These are phyloP conservation scores for Poecilia latipinna DNA, from an alignment of 2,113 vertebrate genomes.

Conservation along the genomic window DNA sequence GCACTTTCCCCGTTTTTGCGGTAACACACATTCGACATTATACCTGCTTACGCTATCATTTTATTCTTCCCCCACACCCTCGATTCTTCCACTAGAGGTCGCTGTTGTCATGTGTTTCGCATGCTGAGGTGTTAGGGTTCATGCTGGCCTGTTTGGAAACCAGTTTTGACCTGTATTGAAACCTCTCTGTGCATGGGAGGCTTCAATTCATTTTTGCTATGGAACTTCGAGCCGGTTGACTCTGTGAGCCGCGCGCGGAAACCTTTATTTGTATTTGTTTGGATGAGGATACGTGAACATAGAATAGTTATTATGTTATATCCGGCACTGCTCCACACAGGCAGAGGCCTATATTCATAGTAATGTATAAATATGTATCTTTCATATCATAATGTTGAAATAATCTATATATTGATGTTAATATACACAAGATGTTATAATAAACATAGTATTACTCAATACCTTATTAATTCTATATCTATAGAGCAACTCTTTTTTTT, in stretches of 20 bases:
- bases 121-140: slow-evolving; percentile 59
- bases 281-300: slow-evolving; percentile 65
- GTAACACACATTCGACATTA: neutral
- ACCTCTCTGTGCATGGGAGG: slow-evolving; percentile 82
- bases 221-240: slow-evolving; percentile 57
- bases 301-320: slow-evolving; percentile 78
- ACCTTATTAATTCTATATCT: slow-evolving; percentile 79
- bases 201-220: slow-evolving; percentile 72
- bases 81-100: slow-evolving; percentile 47
- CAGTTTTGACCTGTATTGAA: slow-evolving; percentile 75
- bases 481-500: slow-evolving; percentile 73
- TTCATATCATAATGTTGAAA: slow-evolving; percentile 78
- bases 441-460: slow-evolving; percentile 79
- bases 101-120: slow-evolving; percentile 58
- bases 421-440: slow-evolving; percentile 75
- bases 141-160: slow-evolving; percentile 72
- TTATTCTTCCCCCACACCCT: neutral
- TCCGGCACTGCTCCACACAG: slow-evolving; percentile 48
- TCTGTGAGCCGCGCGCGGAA: slow-evolving; percentile 40
- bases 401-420: slow-evolving; percentile 76
- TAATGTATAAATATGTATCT: slow-evolving; percentile 78
- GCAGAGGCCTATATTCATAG: slow-evolving; percentile 72
- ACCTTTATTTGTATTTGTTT: slow-evolving; percentile 72
- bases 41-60: slow-evolving; percentile 8
- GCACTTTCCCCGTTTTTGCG: slow-evolving; percentile 17